phyloP scores from a whole-genome alignment of 2,113 vertebrate genomes.

The Patagioenas fasciata region DNA sequence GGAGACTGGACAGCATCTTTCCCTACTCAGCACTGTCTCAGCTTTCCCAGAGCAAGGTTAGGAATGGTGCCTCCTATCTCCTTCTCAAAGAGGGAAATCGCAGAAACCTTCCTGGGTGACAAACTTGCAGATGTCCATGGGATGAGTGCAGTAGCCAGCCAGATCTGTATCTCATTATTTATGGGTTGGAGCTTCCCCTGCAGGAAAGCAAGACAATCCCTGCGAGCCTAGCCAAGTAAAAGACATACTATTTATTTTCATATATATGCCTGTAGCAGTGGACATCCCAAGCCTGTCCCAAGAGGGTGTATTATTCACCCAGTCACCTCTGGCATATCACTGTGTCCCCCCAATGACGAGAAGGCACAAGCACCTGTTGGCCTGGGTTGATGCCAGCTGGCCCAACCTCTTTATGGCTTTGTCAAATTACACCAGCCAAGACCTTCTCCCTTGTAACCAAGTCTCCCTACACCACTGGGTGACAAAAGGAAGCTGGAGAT shows the following conservation, averaged over 20 bases:
- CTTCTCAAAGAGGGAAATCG: background rate
- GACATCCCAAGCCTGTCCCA: background rate
- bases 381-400: background rate
- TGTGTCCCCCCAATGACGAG: background rate
- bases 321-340: background rate
- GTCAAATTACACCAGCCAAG: no score
- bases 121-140: background rate
- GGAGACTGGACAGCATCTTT: background rate
- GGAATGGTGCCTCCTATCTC: background rate
- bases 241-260: background rate
- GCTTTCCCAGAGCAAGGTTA: background rate
- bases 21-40: background rate
- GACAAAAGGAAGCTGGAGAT: background rate
- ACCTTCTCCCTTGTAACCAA: background rate
- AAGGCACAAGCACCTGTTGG: background rate
- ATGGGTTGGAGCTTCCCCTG: background rate
- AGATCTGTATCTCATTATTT: background rate
- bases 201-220: background rate
- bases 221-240: background rate
- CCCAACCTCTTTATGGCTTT: no score
- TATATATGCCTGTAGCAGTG: background rate
- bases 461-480: background rate
- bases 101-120: background rate
- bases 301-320: background rate
- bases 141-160: background rate